Evolutionary conservation across 2,888 invertebrate species (phyloP).

Genomic region (Nephrotoma flavescens): DNA sequence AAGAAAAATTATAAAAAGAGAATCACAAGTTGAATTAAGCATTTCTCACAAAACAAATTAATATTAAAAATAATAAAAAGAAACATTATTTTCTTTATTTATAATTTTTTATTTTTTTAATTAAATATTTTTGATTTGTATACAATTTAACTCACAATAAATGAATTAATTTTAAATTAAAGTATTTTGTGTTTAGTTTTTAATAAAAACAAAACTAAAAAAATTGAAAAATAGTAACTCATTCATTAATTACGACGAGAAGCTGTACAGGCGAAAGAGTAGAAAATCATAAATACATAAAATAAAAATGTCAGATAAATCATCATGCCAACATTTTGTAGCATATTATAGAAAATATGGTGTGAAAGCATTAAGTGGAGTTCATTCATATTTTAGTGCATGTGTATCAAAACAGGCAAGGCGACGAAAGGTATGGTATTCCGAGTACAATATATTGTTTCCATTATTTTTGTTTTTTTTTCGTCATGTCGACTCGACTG

Average conservation of each 20-base stretch:
- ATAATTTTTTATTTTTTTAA: not conserved
- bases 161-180: not conserved
- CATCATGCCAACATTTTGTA: slow-evolving; percentile 29
- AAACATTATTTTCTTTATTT: not conserved
- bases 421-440: slow-evolving; percentile 55
- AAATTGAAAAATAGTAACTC: not conserved
- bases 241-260: not conserved
- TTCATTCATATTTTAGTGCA: slow-evolving; percentile 76
- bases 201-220: not conserved
- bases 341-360: slow-evolving; percentile 28
- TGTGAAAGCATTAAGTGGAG: slow-evolving; percentile 39
- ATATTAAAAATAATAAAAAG: not conserved
- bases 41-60: not conserved
- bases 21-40: not conserved
- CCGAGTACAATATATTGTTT: not conserved
- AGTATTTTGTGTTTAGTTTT: not conserved
- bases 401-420: slow-evolving; percentile 67
- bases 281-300: not conserved
- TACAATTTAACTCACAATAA: not conserved
- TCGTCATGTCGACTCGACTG: not conserved
- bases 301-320: slow-evolving; percentile 22
- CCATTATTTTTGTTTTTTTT: not conserved
- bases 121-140: not conserved
- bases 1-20: not conserved
- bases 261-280: not conserved